Evolutionary conservation across 2,113 vertebrate species (phyloP), one percentile per base, ranked within the genome.

Genomic region (Potamarius usumacintae): DNA sequence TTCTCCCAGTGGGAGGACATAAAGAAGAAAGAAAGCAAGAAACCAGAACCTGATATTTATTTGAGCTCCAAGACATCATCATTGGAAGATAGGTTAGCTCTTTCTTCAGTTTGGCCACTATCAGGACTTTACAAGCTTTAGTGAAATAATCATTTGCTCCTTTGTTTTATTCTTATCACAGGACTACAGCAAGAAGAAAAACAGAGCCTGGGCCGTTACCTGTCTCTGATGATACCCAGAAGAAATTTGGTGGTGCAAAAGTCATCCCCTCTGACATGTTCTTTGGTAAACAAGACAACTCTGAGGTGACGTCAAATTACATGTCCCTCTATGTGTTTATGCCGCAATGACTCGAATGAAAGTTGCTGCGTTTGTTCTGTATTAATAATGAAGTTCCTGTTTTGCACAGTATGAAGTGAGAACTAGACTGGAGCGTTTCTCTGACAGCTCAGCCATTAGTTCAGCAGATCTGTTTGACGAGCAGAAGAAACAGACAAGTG

Each of bases 251-350:
- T 82, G 92, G 97, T 0, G 94, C 94, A 81, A 99, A 97, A 93
- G 95, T 97, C 67, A 99, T 99, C 88, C 99, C 98, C 0, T 99
- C 98, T 30, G 98, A 99, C 86, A 99, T 98, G 98, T 99, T 95
- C 92, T 99, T 99, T 81, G 97, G 97, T 86, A 98, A 97, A 89
- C 97, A 97, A 84, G 96, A 97, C 79, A 92, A 94, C 55, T 92
- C 96, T 55, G 98, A 99, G 88, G 98, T 98, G 90, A 85, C 17
- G 17, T 20, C n/a, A 18, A 30, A 52, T 18, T 71, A 30, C 25
- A 71, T 5, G 1, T 18, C 27, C 7, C 55, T 81, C 4, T 58
- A 0, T 84, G 67, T 12, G 5, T 53, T 57, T 53, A 20, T 58
- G 7, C 1, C 8, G 2, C 27, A 30, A 1, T 55, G n/a, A n/a